Base-by-base conservation (phyloP, 2,797 vertebrate species). In the Myotis daubentonii region DNA sequence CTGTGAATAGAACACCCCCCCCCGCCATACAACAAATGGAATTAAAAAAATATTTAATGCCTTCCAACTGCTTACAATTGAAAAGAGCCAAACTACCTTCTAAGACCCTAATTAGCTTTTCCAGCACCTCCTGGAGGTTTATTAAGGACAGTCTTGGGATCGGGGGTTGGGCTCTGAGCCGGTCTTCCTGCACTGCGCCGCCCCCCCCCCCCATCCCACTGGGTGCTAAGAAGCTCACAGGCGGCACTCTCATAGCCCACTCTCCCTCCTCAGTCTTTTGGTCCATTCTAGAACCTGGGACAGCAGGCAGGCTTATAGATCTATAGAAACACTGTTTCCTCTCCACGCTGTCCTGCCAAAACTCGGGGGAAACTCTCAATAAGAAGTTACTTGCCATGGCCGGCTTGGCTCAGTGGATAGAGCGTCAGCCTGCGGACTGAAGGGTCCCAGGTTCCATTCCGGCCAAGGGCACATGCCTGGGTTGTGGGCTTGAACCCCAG, bases 211-310 rank as follows among this genome's bases (percentile, higher is more conserved):
- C 75, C 65, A 2, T 3, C 36, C 36, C 36, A 36, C 36, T 62
- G 83, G 94, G 93, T 92, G 86, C 65, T 95, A 91, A 80, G 86
- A 91, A 71, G 55, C 47, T 44, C 53, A 71, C 75, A 95, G 89
- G 86, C 25, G 16, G 89, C 23, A n/a, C 44, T 15, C 55, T 70
- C 70, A 70, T 33, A 22, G 20, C 62, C 15, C 33, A 8, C 33
- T 6, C 17, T 6, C 23, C 25, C 8, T 36, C 20, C 68, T 60
- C 76, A 36, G 17, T 8, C 36, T 16, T 2, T 25, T 11, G 2
- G 4, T 25, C 65, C 15, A 16, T n/a, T 8, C 15, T n/a, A 8
- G 38, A 66, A 68, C 55, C 8, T 55, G 36, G 22, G 38, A 83
- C 76, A 25, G 22, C 55, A 41, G 12, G 9, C 30, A 62, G 16